Evolutionary conservation across 2,797 vertebrate genomes (phyloP).

Genomic region (Diplodus puntazzo): DNA sequence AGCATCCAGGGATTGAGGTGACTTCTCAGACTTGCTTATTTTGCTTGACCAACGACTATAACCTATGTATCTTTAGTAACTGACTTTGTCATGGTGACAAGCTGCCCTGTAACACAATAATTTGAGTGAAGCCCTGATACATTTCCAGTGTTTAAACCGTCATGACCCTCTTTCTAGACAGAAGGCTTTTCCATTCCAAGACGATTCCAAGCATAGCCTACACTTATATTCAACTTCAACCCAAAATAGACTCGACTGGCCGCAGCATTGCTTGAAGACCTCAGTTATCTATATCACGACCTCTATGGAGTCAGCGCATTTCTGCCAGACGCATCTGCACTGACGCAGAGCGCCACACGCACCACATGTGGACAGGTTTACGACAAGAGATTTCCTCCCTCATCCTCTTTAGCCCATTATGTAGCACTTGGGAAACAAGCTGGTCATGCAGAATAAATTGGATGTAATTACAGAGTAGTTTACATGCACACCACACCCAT

Average conservation of each 20-base stretch:
- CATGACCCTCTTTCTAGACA: constrained; percentile 54
- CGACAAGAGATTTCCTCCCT: constrained; percentile 27
- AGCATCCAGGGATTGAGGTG: neutral
- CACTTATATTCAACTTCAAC: constrained; percentile 63
- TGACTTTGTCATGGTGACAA: constrained; percentile 14
- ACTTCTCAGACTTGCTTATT: neutral
- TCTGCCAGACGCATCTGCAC: constrained; percentile 64
- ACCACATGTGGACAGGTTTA: constrained; percentile 66
- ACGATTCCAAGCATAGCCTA: constrained; percentile 66
- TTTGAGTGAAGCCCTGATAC: constrained; percentile 36
- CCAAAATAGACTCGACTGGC: constrained; percentile 74
- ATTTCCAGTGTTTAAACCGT: constrained; percentile 45
- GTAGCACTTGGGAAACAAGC: constrained; percentile 48
- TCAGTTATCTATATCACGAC: constrained; percentile 72
- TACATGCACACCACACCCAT: constrained; percentile 64
- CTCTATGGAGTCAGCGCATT: constrained; percentile 72
- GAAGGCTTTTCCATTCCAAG: constrained; percentile 41
- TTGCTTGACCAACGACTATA: neutral
- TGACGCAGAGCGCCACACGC: constrained; percentile 27
- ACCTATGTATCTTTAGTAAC: constrained; percentile 24
- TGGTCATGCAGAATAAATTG: constrained; percentile 62
- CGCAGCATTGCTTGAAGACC: constrained; percentile 65
- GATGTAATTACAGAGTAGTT: constrained; percentile 71
- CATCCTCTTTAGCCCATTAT: constrained; percentile 26
- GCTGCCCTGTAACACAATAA: neutral